A percentile compares a stretch with the other conserved stretches of the same genome.
Conservation (phyloP, 2,113 vertebrate genomes). For the Calyptomena viridis region DNA sequence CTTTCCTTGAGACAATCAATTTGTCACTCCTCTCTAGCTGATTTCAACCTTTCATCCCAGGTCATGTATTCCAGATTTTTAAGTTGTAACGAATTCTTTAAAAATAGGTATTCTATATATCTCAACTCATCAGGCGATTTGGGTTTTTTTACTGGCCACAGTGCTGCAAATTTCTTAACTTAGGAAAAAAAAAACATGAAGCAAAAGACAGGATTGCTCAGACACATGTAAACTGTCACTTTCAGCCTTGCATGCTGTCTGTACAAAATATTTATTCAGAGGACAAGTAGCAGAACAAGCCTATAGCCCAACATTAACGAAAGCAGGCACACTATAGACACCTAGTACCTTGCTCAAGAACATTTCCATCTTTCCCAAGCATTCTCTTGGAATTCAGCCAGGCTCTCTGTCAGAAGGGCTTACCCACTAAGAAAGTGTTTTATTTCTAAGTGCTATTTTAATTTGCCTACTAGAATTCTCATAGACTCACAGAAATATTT, state of each 20-base stretch:
- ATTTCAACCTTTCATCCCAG: background rate
- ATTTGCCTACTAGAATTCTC: background rate
- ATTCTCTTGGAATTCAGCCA: background rate
- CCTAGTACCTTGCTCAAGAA: background rate
- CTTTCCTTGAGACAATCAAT: background rate
- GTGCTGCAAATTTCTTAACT: background rate
- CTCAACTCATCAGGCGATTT: background rate
- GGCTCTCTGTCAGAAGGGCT: background rate
- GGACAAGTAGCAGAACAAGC: background rate
- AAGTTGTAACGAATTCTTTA: background rate
- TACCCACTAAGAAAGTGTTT: background rate
- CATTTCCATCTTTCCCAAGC: background rate
- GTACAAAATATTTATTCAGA: background rate
- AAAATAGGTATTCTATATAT: background rate
- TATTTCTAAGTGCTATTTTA: background rate
- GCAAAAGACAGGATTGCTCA: background rate
- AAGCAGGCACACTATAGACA: background rate
- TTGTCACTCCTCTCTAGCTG: background rate
- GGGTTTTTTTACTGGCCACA: background rate
- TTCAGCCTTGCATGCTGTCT: background rate
- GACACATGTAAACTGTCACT: background rate
- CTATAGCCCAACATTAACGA: background rate
- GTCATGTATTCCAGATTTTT: background rate
- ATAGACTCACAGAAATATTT: background rate
- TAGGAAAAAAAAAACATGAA: background rate